Percentiles rank a stretch among this genome's conserved stretches.
These are phyloP conservation scores for Acronicta alni DNA, from an alignment of 2,888 invertebrate species.

Conservation along the genomic window DNA sequence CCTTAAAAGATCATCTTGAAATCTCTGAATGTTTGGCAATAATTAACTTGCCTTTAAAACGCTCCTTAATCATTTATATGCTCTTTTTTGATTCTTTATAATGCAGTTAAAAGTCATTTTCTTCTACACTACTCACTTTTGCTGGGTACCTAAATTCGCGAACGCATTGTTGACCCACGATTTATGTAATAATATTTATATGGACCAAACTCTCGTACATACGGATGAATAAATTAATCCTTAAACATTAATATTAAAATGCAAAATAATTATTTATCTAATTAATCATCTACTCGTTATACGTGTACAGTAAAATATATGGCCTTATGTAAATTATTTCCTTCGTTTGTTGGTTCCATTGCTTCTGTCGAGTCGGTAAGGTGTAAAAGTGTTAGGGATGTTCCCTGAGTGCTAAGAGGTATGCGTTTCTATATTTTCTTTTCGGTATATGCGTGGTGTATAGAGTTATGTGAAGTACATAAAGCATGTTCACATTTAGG, in stretches of 20 bases:
- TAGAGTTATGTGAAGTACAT: conserved; percentile 73
- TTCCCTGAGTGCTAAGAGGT: conserved; percentile 62
- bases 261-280: conserved; percentile 84
- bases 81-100: conserved; percentile 32
- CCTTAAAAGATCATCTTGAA: conserved; percentile 28
- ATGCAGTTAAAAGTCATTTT: conserved; percentile 31
- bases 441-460: conserved; percentile 77
- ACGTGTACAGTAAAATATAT: conserved; percentile 88
- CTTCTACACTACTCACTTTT: conserved; percentile 33
- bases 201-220: conserved; percentile 89
- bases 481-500: conserved; percentile 77
- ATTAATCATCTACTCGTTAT: conserved; percentile 87
- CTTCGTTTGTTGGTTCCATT: conserved; percentile 77
- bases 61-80: conserved; percentile 32
- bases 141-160: conserved; percentile 77
- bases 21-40: conserved; percentile 16
- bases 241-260: conserved; percentile 84
- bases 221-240: conserved; percentile 86
- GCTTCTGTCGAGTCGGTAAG: conserved; percentile 80
- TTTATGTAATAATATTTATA: conserved; percentile 87
- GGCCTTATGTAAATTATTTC: conserved; percentile 89
- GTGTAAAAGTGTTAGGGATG: conserved; percentile 72
- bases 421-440: conserved; percentile 61
- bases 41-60: conserved; percentile 20
- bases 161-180: conserved; percentile 73